phyloP scores from a whole-genome alignment of 2,113 vertebrate genomes.

The Turdus rufiventris region DNA sequence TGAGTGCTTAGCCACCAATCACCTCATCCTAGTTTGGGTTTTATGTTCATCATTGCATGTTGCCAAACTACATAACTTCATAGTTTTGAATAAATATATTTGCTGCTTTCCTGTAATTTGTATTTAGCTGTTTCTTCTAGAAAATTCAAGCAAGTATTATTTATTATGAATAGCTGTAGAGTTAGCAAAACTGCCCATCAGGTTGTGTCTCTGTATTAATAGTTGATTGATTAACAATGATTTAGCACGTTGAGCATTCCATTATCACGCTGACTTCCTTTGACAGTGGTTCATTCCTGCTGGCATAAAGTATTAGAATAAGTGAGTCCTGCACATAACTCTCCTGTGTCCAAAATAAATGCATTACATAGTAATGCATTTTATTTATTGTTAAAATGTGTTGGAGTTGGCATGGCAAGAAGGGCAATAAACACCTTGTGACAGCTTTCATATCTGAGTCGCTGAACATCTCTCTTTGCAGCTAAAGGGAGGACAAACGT shows the following conservation, averaged over 20 bases:
- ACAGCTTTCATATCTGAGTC: not conserved
- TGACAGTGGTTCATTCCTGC: constrained; percentile 72
- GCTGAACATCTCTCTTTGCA: constrained; percentile 45
- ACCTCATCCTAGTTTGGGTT: constrained; percentile 59
- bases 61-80: constrained; percentile 46
- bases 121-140: constrained; percentile 44
- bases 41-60: constrained; percentile 75
- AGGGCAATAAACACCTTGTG: not conserved
- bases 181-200: constrained; percentile 47
- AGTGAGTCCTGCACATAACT: constrained; percentile 57
- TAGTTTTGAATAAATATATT: constrained; percentile 65
- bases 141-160: constrained; percentile 55
- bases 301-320: constrained; percentile 74
- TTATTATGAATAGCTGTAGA: constrained; percentile 59
- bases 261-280: constrained; percentile 76
- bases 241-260: constrained; percentile 75
- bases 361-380: constrained; percentile 77
- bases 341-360: constrained; percentile 70
- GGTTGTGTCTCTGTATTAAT: constrained; percentile 56
- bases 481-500: constrained; percentile 97
- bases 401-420: constrained; percentile 72
- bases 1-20: constrained; percentile 51
- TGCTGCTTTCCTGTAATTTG: constrained; percentile 48
- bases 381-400: constrained; percentile 68
- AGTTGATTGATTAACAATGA: constrained; percentile 63